Conservation (phyloP, 2,888 invertebrate genomes). For the Linnaemya tessellans region DNA sequence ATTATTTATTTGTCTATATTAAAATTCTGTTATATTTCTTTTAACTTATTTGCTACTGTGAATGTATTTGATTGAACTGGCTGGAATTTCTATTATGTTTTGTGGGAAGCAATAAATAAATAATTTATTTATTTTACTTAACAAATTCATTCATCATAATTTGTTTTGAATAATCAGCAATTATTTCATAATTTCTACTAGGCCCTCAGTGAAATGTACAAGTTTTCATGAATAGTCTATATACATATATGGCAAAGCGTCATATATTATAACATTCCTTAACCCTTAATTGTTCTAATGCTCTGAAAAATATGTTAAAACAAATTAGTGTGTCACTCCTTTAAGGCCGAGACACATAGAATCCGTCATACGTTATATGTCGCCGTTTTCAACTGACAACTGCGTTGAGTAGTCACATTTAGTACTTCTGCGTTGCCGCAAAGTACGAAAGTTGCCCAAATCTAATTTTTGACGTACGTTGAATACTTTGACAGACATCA, state of each 20-base stretch:
- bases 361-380: too few species aligned
- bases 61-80: not conserved
- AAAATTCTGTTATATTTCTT: constrained; percentile 9
- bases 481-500: too few species aligned
- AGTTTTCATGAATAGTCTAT: constrained; percentile 26
- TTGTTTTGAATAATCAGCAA: constrained; percentile 55
- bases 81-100: constrained; percentile 3
- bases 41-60: constrained; percentile 27
- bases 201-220: constrained; percentile 56
- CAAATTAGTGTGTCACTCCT: too few species aligned
- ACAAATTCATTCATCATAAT: constrained; percentile 64
- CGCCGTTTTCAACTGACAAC: too few species aligned
- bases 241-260: not conserved
- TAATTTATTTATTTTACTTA: not conserved
- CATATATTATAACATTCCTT: not conserved
- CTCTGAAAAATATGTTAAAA: too few species aligned
- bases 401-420: too few species aligned
- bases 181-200: constrained; percentile 70
- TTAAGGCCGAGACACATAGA: too few species aligned
- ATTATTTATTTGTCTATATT: too few species aligned
- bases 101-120: not conserved
- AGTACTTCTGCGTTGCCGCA: too few species aligned
- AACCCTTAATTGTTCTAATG: constrained; percentile 51
- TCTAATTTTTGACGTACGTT: too few species aligned
- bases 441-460: too few species aligned